These are phyloP conservation scores for Neomorphus geoffroyi DNA, from an alignment of 2,797 vertebrate species.

Conservation along the genomic window DNA sequence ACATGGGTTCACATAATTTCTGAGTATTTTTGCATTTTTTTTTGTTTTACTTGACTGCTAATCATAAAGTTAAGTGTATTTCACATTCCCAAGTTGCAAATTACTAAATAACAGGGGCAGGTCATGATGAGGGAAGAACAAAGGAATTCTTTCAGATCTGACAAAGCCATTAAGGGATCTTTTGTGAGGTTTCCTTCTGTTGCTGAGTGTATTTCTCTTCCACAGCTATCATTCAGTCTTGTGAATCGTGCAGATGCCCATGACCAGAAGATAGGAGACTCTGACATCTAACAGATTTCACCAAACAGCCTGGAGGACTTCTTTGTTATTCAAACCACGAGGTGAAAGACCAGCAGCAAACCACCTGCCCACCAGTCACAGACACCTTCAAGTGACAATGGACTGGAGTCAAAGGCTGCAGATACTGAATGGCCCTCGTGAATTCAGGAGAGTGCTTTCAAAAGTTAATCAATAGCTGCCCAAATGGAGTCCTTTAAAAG, in stretches of 20 bases:
- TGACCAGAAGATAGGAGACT: not conserved
- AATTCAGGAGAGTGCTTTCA: slow-evolving; percentile 25
- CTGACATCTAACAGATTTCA: not conserved
- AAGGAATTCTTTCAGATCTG: not conserved
- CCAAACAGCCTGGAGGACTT: not conserved
- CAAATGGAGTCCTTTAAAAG: not conserved
- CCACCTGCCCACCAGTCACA: not conserved
- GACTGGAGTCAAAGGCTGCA: not conserved
- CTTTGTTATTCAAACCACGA: slow-evolving; percentile 33
- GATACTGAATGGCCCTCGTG: not conserved
- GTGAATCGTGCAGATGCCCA: slow-evolving; percentile 2
- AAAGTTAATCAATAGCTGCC: not conserved
- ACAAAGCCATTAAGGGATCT: not conserved
- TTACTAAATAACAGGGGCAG: not conserved
- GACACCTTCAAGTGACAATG: not conserved
- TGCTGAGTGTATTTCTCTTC: not conserved
- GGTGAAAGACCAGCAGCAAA: slow-evolving; percentile 7
- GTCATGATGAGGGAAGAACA: not conserved
- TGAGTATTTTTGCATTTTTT: not conserved
- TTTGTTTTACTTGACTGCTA: not conserved
- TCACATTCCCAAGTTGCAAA: not conserved
- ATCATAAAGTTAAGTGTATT: not conserved
- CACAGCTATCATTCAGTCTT: not conserved
- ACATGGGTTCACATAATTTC: not conserved
- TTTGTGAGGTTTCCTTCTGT: not conserved